These are phyloP conservation scores for Acanthopagrus latus DNA, from an alignment of 2,797 vertebrate species.

Conservation along the genomic window DNA sequence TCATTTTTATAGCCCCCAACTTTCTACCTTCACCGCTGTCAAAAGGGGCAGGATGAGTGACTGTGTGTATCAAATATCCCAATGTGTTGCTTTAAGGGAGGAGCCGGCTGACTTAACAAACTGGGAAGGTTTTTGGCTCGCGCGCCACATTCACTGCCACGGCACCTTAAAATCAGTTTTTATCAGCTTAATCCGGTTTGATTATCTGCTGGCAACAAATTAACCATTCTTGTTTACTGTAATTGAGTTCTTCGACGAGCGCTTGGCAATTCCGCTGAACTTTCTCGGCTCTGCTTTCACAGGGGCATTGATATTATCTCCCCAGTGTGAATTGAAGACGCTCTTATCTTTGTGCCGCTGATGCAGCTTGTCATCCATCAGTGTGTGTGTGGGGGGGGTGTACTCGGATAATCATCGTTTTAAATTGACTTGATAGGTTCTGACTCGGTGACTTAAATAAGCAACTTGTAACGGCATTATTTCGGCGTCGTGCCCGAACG, in stretches of 20 bases:
- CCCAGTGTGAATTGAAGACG: slow-evolving; percentile 70
- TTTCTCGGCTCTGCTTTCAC: slow-evolving; percentile 79
- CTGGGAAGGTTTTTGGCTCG: slow-evolving; percentile 61
- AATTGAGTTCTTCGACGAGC: slow-evolving; percentile 79
- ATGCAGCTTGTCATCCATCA: slow-evolving; percentile 80
- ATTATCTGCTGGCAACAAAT: slow-evolving; percentile 83
- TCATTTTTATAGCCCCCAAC: slow-evolving; percentile 85
- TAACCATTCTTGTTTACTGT: slow-evolving; percentile 84
- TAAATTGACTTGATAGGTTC: slow-evolving; percentile 77
- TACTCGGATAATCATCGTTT: slow-evolving; percentile 70
- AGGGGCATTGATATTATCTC: slow-evolving; percentile 79
- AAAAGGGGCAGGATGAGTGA: slow-evolving; percentile 80
- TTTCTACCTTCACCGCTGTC: slow-evolving; percentile 83
- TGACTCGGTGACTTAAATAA: slow-evolving; percentile 69
- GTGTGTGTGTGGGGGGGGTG: too few species aligned
- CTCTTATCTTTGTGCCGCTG: slow-evolving; percentile 78
- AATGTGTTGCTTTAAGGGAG: slow-evolving; percentile 75
- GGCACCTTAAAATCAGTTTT: slow-evolving; percentile 78
- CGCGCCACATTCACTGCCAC: slow-evolving; percentile 54
- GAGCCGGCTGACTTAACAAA: slow-evolving; percentile 67
- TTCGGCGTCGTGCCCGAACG: slow-evolving; percentile 22
- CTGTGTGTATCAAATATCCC: slow-evolving; percentile 79
- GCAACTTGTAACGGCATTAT: slow-evolving; percentile 58
- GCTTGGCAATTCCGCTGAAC: slow-evolving; percentile 73
- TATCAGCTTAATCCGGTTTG: slow-evolving; percentile 82